Conservation (phyloP, 2,797 vertebrate genomes). For the Acanthiza pusilla region DNA sequence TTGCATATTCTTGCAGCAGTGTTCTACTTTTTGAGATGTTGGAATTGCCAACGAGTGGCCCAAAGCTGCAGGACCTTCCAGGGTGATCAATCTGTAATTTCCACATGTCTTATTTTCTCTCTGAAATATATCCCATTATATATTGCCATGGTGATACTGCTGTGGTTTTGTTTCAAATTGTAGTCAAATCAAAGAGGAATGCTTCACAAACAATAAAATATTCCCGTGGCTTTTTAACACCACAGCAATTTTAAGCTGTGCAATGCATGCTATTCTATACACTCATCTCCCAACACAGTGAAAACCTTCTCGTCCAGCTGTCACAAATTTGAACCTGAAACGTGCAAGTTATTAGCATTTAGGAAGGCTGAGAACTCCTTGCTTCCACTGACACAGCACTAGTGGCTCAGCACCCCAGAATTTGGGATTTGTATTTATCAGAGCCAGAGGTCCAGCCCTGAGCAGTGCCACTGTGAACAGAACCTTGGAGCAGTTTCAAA, state of each 20-base stretch:
- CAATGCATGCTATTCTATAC: background rate
- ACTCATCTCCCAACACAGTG: background rate
- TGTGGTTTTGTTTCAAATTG: background rate
- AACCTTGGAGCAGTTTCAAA: background rate
- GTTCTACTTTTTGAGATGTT: conserved; percentile 20
- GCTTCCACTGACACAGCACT: background rate
- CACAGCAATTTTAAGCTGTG: background rate
- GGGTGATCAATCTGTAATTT: conserved; percentile 12
- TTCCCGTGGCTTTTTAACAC: background rate
- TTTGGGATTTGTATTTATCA: background rate
- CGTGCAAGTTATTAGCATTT: background rate
- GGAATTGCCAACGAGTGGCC: background rate
- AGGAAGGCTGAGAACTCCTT: background rate
- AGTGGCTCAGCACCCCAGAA: background rate
- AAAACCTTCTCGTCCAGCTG: background rate
- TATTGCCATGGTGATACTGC: background rate
- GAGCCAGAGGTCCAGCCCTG: background rate
- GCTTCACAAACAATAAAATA: background rate
- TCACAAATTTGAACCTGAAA: background rate
- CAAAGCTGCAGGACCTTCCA: conserved; percentile 20
- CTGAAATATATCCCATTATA: background rate
- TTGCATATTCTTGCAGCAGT: background rate
- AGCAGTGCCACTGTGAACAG: background rate
- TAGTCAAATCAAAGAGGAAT: background rate
- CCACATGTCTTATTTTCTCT: background rate